Evolutionary conservation across 2,888 invertebrate genomes (phyloP).

Genomic region (Tachystola acroxantha): DNA sequence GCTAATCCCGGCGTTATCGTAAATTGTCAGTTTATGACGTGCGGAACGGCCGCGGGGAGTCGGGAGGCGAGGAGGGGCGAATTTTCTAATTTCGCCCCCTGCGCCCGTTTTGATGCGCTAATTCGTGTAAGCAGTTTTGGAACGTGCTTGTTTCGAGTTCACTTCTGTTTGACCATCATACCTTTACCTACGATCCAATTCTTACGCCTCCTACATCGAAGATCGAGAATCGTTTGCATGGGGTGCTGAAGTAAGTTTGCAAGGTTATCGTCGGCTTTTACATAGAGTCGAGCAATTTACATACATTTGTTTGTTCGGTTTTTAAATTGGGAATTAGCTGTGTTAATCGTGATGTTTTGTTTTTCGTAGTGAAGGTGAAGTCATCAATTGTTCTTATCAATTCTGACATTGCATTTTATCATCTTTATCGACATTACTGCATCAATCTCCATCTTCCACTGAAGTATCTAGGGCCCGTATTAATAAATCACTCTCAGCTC

Average conservation of each 20-base stretch:
- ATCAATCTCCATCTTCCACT: too few relatives aligned
- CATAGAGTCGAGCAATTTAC: conserved; percentile 74
- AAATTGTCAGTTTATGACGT: conserved; percentile 80
- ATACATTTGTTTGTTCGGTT: conserved; percentile 76
- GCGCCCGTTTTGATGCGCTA: conserved; percentile 75
- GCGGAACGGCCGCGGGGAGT: conserved; percentile 65
- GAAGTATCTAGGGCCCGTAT: too few relatives aligned
- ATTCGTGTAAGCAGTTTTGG: conserved; percentile 78
- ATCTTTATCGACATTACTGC: too few relatives aligned
- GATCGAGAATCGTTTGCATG: conserved; percentile 25
- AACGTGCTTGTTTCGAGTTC: conserved; percentile 74
- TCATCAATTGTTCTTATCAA: too few relatives aligned
- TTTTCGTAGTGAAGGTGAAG: too few relatives aligned
- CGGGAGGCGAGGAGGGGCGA: conserved; percentile 40
- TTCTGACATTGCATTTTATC: too few relatives aligned
- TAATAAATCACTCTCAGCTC: too few relatives aligned
- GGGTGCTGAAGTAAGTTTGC: conserved; percentile 22
- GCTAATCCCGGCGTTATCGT: conserved; percentile 79
- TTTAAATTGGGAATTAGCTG: conserved; percentile 75
- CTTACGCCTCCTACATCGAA: conserved; percentile 32
- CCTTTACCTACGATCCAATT: conserved; percentile 19
- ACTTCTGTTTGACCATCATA: conserved; percentile 50
- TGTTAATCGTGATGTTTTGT: conserved; percentile 48
- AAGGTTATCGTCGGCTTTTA: conserved; percentile 67
- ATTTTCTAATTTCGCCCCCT: conserved; percentile 75